These are phyloP conservation scores for Bugulina stolonifera DNA, from an alignment of 2,888 invertebrate genomes.

Conservation along the genomic window DNA sequence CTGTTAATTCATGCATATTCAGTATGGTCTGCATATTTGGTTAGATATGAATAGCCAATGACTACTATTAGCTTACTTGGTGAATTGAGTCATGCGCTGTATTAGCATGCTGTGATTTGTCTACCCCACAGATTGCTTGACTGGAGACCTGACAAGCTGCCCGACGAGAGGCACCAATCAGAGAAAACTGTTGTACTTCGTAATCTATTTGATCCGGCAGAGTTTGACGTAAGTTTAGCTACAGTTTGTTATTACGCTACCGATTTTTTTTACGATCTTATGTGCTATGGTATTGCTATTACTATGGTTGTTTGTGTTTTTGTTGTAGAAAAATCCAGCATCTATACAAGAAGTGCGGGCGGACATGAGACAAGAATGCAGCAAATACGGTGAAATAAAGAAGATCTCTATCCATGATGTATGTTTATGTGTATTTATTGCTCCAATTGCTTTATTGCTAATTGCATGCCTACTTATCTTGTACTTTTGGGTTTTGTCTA, in stretches of 20 bases:
- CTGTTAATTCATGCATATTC: no score
- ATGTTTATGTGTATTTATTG: conserved; percentile 56
- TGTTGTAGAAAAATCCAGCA: conserved; percentile 66
- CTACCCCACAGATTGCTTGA: no score
- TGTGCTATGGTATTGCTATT: neutral
- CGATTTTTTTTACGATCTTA: neutral
- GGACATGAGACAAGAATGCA: conserved; percentile 79
- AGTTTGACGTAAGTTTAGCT: conserved; percentile 65
- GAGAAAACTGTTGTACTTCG: conserved; percentile 87
- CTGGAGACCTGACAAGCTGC: conserved; percentile 88
- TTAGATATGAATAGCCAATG: no score
- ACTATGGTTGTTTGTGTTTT: neutral
- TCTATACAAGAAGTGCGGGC: conserved; percentile 84
- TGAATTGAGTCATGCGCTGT: no score
- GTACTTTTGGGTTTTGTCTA: no score
- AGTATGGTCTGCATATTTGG: no score
- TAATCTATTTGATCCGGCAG: conserved; percentile 80
- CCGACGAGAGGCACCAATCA: conserved; percentile 76
- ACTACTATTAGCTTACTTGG: no score
- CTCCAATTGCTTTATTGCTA: no score
- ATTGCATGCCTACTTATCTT: no score
- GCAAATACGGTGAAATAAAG: conserved; percentile 82
- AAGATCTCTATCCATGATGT: conserved; percentile 87
- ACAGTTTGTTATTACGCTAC: neutral
- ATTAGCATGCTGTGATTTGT: no score